A percentile compares a stretch with the other conserved stretches of the same genome.
These are phyloP conservation scores for Blastobasis lacticolella DNA, from an alignment of 2,888 invertebrate species.

Conservation along the genomic window DNA sequence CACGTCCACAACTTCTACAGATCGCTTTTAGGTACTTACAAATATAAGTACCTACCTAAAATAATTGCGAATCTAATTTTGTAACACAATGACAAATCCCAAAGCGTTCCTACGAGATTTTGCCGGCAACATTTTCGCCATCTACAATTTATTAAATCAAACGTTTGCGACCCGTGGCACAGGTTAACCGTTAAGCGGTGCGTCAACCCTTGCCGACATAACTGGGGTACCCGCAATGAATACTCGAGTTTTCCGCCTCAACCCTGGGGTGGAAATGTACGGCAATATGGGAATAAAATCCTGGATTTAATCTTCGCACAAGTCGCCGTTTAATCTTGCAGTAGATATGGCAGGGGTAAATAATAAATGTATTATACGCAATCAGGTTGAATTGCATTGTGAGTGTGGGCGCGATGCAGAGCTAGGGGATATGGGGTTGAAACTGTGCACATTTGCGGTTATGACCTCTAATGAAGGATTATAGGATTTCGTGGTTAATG, in stretches of 20 bases:
- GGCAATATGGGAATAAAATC: conserved; percentile 68
- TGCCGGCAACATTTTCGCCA: too few species aligned
- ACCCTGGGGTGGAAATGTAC: conserved; percentile 58
- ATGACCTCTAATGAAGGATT: neutral
- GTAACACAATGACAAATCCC: too few species aligned
- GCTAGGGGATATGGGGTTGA: neutral
- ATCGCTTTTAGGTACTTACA: too few species aligned
- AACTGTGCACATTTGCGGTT: conserved; percentile 1
- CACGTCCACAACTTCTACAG: too few species aligned
- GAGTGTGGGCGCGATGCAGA: conserved; percentile 16
- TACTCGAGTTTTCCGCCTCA: conserved; percentile 64
- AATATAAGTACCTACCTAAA: too few species aligned
- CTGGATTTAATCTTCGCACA: conserved; percentile 68
- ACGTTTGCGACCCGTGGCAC: conserved; percentile 1
- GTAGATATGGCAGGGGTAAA: conserved; percentile 62
- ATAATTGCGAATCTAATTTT: too few species aligned
- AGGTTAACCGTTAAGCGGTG: conserved; percentile 22
- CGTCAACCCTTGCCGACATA: conserved; percentile 43
- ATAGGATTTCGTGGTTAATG: too few species aligned
- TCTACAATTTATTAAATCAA: too few species aligned
- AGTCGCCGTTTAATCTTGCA: conserved; percentile 68
- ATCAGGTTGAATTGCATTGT: conserved; percentile 59
- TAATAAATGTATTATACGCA: conserved; percentile 64
- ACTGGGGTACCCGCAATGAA: conserved; percentile 64
- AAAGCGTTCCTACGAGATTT: too few species aligned